These are phyloP conservation scores for Whitmania pigra DNA, from an alignment of 1,140 invertebrate species.

Conservation along the genomic window DNA sequence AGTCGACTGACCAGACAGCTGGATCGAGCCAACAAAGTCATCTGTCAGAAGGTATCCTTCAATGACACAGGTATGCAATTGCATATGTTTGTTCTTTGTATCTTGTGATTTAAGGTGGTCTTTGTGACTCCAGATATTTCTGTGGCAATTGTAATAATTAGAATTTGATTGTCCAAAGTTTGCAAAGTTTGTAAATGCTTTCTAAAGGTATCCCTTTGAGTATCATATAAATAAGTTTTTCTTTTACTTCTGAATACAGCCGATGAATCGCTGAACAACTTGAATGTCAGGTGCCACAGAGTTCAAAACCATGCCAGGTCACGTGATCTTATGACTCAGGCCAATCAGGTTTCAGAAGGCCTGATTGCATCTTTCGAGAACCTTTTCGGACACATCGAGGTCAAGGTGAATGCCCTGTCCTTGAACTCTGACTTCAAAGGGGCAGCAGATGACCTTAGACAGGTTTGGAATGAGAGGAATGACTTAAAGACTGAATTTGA, in stretches of 20 bases:
- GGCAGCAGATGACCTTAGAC: not conserved
- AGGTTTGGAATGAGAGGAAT: not conserved
- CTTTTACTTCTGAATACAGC: not conserved
- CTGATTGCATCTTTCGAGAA: not conserved
- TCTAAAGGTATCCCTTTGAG: too few relatives aligned
- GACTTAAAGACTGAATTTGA: too few relatives aligned
- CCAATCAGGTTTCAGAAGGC: not conserved
- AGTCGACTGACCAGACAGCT: too few relatives aligned
- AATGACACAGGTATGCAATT: not conserved
- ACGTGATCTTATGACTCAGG: not conserved
- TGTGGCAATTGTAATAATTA: too few relatives aligned
- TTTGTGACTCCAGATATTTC: too few relatives aligned
- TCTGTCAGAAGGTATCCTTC: not conserved
- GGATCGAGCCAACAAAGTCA: not conserved
- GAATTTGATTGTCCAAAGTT: too few relatives aligned
- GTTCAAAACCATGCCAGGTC: not conserved
- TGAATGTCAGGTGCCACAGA: not conserved
- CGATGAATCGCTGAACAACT: not conserved
- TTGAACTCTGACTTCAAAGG: constrained; percentile 4
- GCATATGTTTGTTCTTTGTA: too few relatives aligned
- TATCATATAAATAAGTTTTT: too few relatives aligned
- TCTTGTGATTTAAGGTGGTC: too few relatives aligned
- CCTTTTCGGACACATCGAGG: not conserved
- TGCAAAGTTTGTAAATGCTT: too few relatives aligned
- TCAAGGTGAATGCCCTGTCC: not conserved